Evolutionary conservation across 2,797 vertebrate genomes (phyloP).

Genomic region (Gadopsis bispinosus): DNA sequence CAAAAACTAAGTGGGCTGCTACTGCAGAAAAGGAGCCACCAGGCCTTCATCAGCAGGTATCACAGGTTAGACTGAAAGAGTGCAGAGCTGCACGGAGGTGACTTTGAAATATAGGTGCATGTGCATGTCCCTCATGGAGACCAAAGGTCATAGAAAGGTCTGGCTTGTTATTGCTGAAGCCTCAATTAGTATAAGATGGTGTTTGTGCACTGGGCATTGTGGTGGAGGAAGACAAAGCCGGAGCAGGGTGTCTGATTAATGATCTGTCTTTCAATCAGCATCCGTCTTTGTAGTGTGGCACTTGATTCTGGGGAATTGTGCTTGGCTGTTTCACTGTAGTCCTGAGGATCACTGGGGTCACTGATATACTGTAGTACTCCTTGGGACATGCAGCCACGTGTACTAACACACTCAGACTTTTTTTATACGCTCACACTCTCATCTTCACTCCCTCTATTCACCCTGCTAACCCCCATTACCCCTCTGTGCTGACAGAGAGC

Average conservation of each 20-base stretch:
- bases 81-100: slow-evolving; percentile 44
- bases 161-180: slow-evolving; percentile 52
- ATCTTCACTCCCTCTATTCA: slow-evolving; percentile 36
- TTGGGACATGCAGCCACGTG: slow-evolving; percentile 30
- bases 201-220: background rate
- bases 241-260: slow-evolving; percentile 2
- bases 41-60: slow-evolving; percentile 44
- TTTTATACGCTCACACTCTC: slow-evolving; percentile 48
- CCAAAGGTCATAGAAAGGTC: slow-evolving; percentile 41
- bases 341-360: slow-evolving; percentile 35
- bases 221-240: background rate
- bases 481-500: slow-evolving; percentile 77
- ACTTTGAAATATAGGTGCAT: slow-evolving; percentile 16
- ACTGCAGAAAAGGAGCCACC: slow-evolving; percentile 16
- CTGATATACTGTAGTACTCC: slow-evolving; percentile 34
- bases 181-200: slow-evolving; percentile 54
- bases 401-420: slow-evolving; percentile 36
- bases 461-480: slow-evolving; percentile 79
- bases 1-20: slow-evolving; percentile 15
- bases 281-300: background rate
- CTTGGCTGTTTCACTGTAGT: slow-evolving; percentile 29
- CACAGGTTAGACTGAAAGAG: slow-evolving; percentile 47
- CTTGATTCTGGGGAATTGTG: background rate
- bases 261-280: slow-evolving; percentile 10
- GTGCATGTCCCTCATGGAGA: slow-evolving; percentile 8